A percentile compares a stretch with the other conserved stretches of the same genome.
phyloP scores from a whole-genome alignment of 2,888 invertebrate species.

The Lathronympha strigana region DNA sequence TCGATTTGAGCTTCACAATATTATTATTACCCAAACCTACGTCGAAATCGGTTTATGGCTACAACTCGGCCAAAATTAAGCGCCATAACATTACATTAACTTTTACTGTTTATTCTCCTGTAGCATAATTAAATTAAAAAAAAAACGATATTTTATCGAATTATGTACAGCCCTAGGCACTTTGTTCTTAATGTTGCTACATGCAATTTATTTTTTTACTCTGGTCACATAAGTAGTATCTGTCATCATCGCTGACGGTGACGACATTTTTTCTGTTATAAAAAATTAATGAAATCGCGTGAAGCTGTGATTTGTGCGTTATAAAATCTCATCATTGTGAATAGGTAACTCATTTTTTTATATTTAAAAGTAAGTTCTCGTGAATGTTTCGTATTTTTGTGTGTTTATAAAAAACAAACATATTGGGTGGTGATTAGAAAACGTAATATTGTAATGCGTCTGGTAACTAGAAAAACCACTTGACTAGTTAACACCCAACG shows the following conservation, averaged over 20 bases:
- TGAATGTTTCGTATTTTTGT: not conserved
- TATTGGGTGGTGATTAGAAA: conserved; percentile 29
- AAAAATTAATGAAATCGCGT: conserved; percentile 33
- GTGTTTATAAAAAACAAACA: not conserved
- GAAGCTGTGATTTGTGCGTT: conserved; percentile 38
- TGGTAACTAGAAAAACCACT: conserved; percentile 42
- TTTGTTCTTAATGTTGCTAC: conserved; percentile 19
- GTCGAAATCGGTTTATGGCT: too few relatives aligned
- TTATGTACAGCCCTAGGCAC: conserved; percentile 13
- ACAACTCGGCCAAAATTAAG: too few relatives aligned
- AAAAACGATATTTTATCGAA: conserved; percentile 24
- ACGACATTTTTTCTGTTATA: conserved; percentile 38
- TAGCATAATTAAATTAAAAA: too few relatives aligned
- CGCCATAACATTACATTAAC: too few relatives aligned
- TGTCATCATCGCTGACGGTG: conserved; percentile 30
- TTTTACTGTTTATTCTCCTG: too few relatives aligned
- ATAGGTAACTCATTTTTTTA: conserved; percentile 23
- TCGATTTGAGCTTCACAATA: too few relatives aligned
- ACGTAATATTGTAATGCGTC: conserved; percentile 15
- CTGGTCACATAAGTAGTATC: conserved; percentile 28
- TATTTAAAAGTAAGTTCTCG: not conserved
- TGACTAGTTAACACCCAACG: conserved; percentile 34
- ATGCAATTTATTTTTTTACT: conserved; percentile 10
- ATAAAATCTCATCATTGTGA: conserved; percentile 28
- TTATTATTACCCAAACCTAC: too few relatives aligned